Evolutionary conservation across 2,113 vertebrate species (phyloP).

Genomic region (Recurvirostra avosetta): DNA sequence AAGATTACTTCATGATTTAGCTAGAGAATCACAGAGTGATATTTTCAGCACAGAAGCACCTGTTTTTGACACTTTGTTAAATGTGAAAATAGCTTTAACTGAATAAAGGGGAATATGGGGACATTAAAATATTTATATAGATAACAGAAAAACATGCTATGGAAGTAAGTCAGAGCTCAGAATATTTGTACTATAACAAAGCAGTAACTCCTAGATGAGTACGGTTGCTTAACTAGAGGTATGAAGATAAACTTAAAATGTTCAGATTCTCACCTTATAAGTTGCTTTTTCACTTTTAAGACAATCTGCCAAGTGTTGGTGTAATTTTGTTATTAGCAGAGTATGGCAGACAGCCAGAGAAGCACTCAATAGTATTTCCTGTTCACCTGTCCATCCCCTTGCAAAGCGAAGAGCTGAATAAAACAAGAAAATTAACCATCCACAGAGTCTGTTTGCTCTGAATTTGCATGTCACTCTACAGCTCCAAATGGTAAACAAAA

Average conservation of each 20-base stretch:
- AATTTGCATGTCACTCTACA: neutral
- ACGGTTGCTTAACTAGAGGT: neutral
- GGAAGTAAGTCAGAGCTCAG: neutral
- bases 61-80: neutral
- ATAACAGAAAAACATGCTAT: neutral
- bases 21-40: neutral
- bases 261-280: neutral
- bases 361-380: slow-evolving; percentile 32
- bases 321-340: slow-evolving; percentile 18
- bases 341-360: neutral
- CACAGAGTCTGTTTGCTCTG: neutral
- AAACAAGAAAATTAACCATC: slow-evolving; percentile 1
- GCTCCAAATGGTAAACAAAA: neutral
- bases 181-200: neutral
- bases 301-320: neutral
- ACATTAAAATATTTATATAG: neutral
- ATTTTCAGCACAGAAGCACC: neutral
- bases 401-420: neutral
- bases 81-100: neutral
- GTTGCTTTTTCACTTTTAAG: neutral
- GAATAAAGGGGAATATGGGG: neutral
- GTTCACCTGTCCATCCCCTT: neutral
- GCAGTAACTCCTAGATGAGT: neutral
- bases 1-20: neutral
- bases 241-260: neutral